Evolutionary conservation across 2,888 invertebrate species (phyloP).

Genomic region (Drosophila melanosoma): DNA sequence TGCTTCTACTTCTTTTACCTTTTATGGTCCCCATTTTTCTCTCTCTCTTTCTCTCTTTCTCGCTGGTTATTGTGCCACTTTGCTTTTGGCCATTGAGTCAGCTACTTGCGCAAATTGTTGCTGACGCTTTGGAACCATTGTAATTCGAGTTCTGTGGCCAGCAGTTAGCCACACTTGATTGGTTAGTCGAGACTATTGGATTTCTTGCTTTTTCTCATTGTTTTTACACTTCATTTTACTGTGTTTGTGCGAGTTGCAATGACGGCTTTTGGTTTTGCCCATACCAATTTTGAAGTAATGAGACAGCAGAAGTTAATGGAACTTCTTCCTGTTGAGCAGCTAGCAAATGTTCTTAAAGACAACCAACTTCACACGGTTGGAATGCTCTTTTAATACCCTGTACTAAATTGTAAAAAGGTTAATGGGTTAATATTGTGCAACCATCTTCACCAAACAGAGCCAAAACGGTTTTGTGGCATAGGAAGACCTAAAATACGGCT

Average conservation of each 20-base stretch:
- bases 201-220: constrained; percentile 28
- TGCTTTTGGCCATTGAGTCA: constrained; percentile 51
- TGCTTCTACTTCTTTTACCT: constrained; percentile 2
- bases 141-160: constrained; percentile 80
- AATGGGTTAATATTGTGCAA: background rate
- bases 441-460: background rate
- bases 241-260: constrained; percentile 37
- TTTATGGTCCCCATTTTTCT: background rate
- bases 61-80: constrained; percentile 27
- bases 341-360: constrained; percentile 53
- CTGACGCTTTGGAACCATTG: constrained; percentile 46
- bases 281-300: constrained; percentile 66
- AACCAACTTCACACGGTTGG: constrained; percentile 3
- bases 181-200: constrained; percentile 66
- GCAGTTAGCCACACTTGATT: constrained; percentile 80
- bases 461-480: too few relatives aligned
- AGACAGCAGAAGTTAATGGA: constrained; percentile 75
- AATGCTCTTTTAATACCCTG: background rate
- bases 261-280: constrained; percentile 42
- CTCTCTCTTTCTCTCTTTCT: background rate
- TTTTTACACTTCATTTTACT: constrained; percentile 10
- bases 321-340: constrained; percentile 44
- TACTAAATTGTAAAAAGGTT: background rate
- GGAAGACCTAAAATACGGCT: too few relatives aligned
- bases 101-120: constrained; percentile 59